Percentiles rank a stretch among this genome's conserved stretches.
Evolutionary conservation across 2,113 vertebrate genomes (phyloP).

Genomic region (Mionectes macconnelli): DNA sequence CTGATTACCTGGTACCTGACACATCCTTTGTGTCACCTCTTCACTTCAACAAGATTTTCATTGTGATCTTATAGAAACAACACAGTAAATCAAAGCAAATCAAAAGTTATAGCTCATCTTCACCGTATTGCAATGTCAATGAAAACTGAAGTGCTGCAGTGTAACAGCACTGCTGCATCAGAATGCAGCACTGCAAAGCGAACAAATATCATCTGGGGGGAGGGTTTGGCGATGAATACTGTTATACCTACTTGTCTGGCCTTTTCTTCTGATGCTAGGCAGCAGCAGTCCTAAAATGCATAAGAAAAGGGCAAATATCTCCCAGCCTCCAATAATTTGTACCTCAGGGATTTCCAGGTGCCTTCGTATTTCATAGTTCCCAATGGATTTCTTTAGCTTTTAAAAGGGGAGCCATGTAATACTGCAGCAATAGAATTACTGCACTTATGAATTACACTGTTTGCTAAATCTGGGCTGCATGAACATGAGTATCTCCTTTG

Average conservation of each 20-base stretch:
- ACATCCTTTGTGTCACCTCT: not conserved
- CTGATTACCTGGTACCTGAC: not conserved
- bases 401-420: not conserved
- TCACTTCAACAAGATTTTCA: not conserved
- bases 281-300: not conserved
- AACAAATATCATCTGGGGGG: not conserved
- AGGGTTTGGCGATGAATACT: not conserved
- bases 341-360: not conserved
- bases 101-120: not conserved
- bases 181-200: not conserved
- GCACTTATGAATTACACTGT: not conserved
- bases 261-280: not conserved
- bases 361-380: not conserved
- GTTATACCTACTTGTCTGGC: not conserved
- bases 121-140: accelerated
- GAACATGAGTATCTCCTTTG: not conserved
- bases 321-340: not conserved
- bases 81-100: not conserved
- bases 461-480: not conserved
- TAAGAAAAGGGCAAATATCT: not conserved
- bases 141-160: not conserved
- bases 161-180: not conserved
- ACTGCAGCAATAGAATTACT: not conserved
- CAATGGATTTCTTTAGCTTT: not conserved
- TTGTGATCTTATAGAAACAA: not conserved